Evolutionary conservation across 2,888 invertebrate genomes (phyloP), one percentile per base, ranked within the genome.

Genomic region (Megaustenia siamemsis): DNA sequence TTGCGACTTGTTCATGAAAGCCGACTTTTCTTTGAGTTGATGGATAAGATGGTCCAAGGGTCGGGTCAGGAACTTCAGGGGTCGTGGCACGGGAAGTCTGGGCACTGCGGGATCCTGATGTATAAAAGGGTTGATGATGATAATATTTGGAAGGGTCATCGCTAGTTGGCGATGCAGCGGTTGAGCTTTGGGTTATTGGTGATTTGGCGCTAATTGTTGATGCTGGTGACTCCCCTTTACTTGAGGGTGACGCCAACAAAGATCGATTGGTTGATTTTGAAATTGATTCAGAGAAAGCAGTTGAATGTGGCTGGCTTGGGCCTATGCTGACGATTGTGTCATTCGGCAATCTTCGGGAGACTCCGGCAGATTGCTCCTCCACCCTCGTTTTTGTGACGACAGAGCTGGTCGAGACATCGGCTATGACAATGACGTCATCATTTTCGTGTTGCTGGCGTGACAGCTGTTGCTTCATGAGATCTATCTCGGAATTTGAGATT

Each of bases 81-180:
- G 90, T 89, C 2, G 88, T 56, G 53, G 90, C 89, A 1, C 91
- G 88, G 8, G 90, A 91, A 12, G 87, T 82, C 73, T 88, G 88
- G 1, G 91, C 90, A 83, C 90, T 90, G 77, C 90, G 89, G 28
- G 90, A 88, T 24, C 91, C 91, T 24, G 90, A 91, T n/a, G 87
- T 63, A 82, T 91, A 89, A 18, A 84, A 84, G 6, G 88, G 84
- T 28, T 85, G 84, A 8, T 84, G 63, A 8, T 85, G 87, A 60
- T 53, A 82, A 63, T 38, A 77, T 10, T 43, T 32, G 10, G 76
- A 79, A 28, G 71, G 45, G 24, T 49, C 18, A 45, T 69, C 77
- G n/a, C n/a, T 10, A 38, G 15, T 43, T 49, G 40, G 32, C 82
- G 82, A 43, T 75, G 24, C 75, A 45, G 82, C 45, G 10, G 21